Evolutionary conservation across 2,888 invertebrate species (phyloP).

Genomic region (Alviniconcha strummeri): DNA sequence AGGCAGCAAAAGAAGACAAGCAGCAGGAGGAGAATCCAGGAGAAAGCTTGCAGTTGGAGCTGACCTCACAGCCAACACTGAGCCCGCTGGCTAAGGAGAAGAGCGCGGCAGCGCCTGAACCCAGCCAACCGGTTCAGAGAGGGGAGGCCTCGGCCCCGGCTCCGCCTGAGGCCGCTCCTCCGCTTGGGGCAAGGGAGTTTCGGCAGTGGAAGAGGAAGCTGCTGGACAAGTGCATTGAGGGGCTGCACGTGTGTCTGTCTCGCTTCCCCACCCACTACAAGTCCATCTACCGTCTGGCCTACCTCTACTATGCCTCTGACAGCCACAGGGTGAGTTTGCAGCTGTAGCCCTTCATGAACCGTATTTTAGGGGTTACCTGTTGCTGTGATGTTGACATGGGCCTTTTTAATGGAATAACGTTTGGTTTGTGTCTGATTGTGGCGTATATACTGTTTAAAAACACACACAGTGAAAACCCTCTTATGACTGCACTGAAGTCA

Average conservation of each 20-base stretch:
- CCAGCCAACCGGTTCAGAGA: background rate
- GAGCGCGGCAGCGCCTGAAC: background rate
- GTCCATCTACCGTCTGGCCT: conserved; percentile 89
- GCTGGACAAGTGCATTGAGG: conserved; percentile 82
- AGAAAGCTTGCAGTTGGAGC: background rate
- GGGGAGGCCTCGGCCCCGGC: background rate
- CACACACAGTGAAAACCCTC: too few relatives aligned
- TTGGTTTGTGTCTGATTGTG: too few relatives aligned
- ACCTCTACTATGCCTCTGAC: conserved; percentile 80
- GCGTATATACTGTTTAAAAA: too few relatives aligned
- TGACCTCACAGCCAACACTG: background rate
- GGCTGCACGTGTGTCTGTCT: conserved; percentile 86
- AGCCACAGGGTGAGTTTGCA: conserved; percentile 53
- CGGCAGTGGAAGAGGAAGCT: conserved; percentile 63
- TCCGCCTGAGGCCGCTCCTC: background rate
- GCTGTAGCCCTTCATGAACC: too few relatives aligned
- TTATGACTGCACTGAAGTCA: too few relatives aligned
- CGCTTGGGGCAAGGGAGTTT: conserved; percentile 20
- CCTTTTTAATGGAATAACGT: too few relatives aligned
- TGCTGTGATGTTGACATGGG: too few relatives aligned
- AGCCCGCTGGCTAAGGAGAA: background rate
- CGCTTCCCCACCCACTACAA: conserved; percentile 95
- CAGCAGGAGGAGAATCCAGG: background rate
- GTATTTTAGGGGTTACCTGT: too few relatives aligned
- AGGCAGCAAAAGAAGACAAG: too few relatives aligned